Percentiles rank a stretch among this genome's conserved stretches.
Conservation (phyloP, 30 jellyfish, hydroid and myxozoan genomes). For the Turritopsis rubra region DNA sequence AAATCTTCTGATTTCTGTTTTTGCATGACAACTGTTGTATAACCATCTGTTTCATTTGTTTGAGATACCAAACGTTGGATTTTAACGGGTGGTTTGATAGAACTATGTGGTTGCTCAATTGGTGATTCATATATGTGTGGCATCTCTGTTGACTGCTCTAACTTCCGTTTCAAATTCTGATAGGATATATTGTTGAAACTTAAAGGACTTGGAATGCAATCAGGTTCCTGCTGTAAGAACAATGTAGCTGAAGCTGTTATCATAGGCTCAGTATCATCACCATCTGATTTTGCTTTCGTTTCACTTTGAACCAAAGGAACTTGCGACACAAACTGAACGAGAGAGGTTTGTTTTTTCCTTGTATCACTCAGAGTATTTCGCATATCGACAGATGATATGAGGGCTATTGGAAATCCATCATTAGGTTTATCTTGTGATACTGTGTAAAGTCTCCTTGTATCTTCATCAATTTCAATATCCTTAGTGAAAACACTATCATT, state of each 20-base stretch:
- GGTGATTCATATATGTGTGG: not conserved
- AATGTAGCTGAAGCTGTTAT: not conserved
- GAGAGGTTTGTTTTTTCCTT: not conserved
- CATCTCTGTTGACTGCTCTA: not conserved
- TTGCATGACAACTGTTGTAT: not conserved
- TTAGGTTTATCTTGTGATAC: not conserved
- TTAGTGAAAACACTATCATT: not conserved
- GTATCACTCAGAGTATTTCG: not conserved
- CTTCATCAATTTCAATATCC: not conserved
- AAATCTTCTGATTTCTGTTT: not conserved
- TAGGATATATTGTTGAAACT: not conserved
- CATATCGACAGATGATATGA: not conserved
- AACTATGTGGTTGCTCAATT: not conserved
- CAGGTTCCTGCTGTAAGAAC: constrained; percentile 1
- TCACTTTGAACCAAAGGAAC: not conserved
- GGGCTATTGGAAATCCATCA: not conserved
- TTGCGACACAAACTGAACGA: constrained; percentile 8
- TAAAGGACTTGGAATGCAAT: not conserved
- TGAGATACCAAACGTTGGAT: not conserved
- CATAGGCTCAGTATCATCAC: not conserved
- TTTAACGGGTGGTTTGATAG: constrained; percentile 1
- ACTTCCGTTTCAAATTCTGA: not conserved
- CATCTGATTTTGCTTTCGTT: not conserved
- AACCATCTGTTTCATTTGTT: constrained; percentile 8
- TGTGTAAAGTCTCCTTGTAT: constrained; percentile 7